A percentile compares a stretch with the other conserved stretches of the same genome.
phyloP scores from a whole-genome alignment of 1,140 invertebrate genomes.

The Chironomus striatipennis region DNA sequence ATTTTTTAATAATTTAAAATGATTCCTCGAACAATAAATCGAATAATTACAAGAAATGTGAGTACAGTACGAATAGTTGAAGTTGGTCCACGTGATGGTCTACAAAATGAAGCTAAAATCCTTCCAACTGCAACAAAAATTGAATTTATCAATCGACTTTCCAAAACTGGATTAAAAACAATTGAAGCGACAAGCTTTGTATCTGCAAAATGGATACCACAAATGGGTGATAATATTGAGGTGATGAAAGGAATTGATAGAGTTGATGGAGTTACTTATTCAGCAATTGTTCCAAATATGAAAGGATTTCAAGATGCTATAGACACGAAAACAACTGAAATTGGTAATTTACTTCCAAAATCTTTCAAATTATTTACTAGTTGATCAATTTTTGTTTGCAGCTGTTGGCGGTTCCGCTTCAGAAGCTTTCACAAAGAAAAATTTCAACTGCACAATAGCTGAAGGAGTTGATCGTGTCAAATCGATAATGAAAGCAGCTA shows the following conservation, averaged over 20 bases:
- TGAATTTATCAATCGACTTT: constrained; percentile 80
- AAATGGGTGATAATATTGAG: constrained; percentile 83
- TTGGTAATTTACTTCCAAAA: neutral
- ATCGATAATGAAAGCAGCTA: constrained; percentile 59
- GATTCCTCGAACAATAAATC: neutral
- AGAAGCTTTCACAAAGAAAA: constrained; percentile 86
- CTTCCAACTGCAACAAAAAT: constrained; percentile 81
- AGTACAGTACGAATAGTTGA: constrained; percentile 68
- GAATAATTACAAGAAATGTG: neutral
- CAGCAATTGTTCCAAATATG: constrained; percentile 91
- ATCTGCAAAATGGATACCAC: constrained; percentile 96
- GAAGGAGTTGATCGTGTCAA: constrained; percentile 71
- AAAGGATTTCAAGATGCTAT: constrained; percentile 75
- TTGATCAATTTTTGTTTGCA: constrained; percentile 37
- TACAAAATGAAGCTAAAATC: constrained; percentile 88
- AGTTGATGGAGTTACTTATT: constrained; percentile 62
- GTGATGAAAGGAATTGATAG: constrained; percentile 67
- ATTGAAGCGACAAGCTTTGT: constrained; percentile 98
- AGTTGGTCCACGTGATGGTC: constrained; percentile 93
- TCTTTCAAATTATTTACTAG: neutral
- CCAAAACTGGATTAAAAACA: constrained; percentile 71
- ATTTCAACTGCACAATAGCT: constrained; percentile 86
- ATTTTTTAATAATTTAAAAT: neutral
- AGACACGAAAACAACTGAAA: neutral
- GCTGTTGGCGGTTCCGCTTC: constrained; percentile 93